Evolutionary conservation across 2,888 invertebrate genomes (phyloP).

Genomic region (Hemistola chrysoprasaria): DNA sequence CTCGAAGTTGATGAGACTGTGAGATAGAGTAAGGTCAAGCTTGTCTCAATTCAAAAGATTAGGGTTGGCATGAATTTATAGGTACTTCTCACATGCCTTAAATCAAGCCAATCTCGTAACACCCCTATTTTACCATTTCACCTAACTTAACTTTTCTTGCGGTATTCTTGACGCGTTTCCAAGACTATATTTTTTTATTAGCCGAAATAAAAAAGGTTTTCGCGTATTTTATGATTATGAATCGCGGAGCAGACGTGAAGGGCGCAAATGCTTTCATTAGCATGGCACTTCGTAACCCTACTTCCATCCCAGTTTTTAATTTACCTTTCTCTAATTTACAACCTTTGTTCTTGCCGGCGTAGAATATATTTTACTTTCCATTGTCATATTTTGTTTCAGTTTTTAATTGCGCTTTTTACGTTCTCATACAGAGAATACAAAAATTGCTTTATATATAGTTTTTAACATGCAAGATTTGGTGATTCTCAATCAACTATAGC

Average conservation of each 20-base stretch:
- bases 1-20: too few relatives aligned
- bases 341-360: slow-evolving; percentile 26
- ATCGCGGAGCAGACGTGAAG: slow-evolving; percentile 26
- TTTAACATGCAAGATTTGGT: background rate
- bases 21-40: too few relatives aligned
- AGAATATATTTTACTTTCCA: slow-evolving; percentile 27
- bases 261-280: slow-evolving; percentile 33
- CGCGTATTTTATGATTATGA: slow-evolving; percentile 31
- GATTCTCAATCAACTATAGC: too few relatives aligned
- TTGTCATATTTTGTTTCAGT: slow-evolving; percentile 21
- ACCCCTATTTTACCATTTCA: slow-evolving; percentile 1
- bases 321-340: slow-evolving; percentile 34
- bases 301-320: slow-evolving; percentile 33
- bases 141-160: slow-evolving; percentile 4
- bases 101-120: background rate
- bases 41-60: too few relatives aligned
- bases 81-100: too few relatives aligned
- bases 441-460: background rate
- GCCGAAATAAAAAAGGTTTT: slow-evolving; percentile 29
- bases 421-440: slow-evolving; percentile 3
- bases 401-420: slow-evolving; percentile 18
- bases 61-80: too few relatives aligned
- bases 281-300: slow-evolving; percentile 33
- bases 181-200: slow-evolving; percentile 29
- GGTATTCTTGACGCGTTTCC: slow-evolving; percentile 25